These are phyloP conservation scores for Porites lutea DNA, from an alignment of 64 coral and sea anemone genomes.

Conservation along the genomic window DNA sequence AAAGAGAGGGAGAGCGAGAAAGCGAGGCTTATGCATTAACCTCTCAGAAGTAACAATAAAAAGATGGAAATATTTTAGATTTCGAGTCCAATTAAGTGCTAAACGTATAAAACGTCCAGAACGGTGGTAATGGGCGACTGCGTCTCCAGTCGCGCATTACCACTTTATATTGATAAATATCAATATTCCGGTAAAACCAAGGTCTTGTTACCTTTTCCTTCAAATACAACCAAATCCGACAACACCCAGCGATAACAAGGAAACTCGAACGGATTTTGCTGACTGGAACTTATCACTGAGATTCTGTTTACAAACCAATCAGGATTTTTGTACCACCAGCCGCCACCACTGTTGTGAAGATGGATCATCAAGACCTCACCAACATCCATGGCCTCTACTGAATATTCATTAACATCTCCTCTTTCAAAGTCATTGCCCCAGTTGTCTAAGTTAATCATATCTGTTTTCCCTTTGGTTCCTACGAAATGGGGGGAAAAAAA, in stretches of 20 bases:
- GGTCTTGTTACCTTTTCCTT: constrained; percentile 50
- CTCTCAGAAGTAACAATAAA: background rate
- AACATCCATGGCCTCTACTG: constrained; percentile 39
- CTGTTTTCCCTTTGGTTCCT: constrained; percentile 69
- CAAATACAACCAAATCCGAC: constrained; percentile 52
- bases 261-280: constrained; percentile 58
- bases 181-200: too few relatives aligned
- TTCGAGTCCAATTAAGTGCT: too few relatives aligned
- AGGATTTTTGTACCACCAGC: constrained; percentile 46
- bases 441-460: constrained; percentile 41
- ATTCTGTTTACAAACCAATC: constrained; percentile 84
- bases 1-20: background rate
- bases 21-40: background rate
- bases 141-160: too few relatives aligned
- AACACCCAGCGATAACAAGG: constrained; percentile 70
- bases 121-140: too few relatives aligned
- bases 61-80: too few relatives aligned
- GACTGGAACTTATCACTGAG: constrained; percentile 11
- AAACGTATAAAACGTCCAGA: too few relatives aligned
- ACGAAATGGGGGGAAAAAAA: background rate
- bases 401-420: constrained; percentile 57
- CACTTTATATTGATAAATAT: too few relatives aligned
- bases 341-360: constrained; percentile 52
- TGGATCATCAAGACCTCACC: constrained; percentile 59
- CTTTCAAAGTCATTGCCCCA: constrained; percentile 69